Evolutionary conservation across 1,140 invertebrate genomes (phyloP).

Genomic region (Panagrolaimus sp.): DNA sequence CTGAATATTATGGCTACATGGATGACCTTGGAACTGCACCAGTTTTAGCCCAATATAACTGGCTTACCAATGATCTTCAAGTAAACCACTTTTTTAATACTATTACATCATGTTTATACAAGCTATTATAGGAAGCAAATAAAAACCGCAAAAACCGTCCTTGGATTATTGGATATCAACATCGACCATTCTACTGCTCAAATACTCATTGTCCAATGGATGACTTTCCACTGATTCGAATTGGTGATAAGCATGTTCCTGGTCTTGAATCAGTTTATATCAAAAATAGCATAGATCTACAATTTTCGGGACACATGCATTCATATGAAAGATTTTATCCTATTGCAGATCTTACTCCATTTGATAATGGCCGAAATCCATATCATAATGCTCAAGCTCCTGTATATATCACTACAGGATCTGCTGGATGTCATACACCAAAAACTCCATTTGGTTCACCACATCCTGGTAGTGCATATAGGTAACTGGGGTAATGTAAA

Average conservation of each 20-base stretch:
- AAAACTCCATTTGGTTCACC: constrained; percentile 32
- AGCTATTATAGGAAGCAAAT: constrained; percentile 50
- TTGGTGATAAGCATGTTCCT: constrained; percentile 43
- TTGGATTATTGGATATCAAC: constrained; percentile 86
- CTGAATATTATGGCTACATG: constrained; percentile 93
- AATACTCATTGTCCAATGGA: constrained; percentile 61
- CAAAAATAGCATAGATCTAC: constrained; percentile 79
- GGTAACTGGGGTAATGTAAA: not conserved
- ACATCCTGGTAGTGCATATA: constrained; percentile 14
- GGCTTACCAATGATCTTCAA: constrained; percentile 74
- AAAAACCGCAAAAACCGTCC: constrained; percentile 68
- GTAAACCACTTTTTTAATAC: too few relatives aligned
- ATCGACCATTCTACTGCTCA: constrained; percentile 93
- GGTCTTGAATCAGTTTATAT: constrained; percentile 77
- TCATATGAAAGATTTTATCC: constrained; percentile 59
- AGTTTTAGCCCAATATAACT: constrained; percentile 76
- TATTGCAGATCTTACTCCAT: too few relatives aligned
- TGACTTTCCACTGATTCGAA: constrained; percentile 15
- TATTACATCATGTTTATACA: not conserved
- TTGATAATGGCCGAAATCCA: constrained; percentile 66
- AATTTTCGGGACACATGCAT: constrained; percentile 90
- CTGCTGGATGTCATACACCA: constrained; percentile 67
- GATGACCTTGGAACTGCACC: constrained; percentile 77
- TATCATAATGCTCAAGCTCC: constrained; percentile 82
- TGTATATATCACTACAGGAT: constrained; percentile 84